A percentile compares a stretch with the other conserved stretches of the same genome.
Evolutionary conservation across 1,140 invertebrate species (phyloP).

Genomic region (Ceratina calcarata): DNA sequence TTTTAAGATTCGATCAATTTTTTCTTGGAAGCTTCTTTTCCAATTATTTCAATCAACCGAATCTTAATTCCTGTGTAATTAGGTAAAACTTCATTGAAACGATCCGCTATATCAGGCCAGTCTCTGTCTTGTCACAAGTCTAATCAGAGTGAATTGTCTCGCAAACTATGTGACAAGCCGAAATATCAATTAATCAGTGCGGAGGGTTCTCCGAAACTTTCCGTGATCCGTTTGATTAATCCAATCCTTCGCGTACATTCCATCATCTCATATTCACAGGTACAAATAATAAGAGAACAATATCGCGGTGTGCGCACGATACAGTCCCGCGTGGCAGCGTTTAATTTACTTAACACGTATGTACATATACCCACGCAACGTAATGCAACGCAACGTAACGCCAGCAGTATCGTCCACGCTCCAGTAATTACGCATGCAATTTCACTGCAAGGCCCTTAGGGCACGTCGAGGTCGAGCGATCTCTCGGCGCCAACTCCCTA

Average conservation of each 20-base stretch:
- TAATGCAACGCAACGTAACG: constrained; percentile 20
- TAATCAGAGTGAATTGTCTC: too few relatives aligned
- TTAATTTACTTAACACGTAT: constrained; percentile 56
- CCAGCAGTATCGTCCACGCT: constrained; percentile 41
- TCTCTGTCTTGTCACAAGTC: too few relatives aligned
- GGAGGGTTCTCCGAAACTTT: not conserved
- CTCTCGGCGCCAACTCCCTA: constrained; percentile 34
- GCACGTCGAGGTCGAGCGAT: constrained; percentile 56
- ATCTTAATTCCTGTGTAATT: too few relatives aligned
- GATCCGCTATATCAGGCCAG: too few relatives aligned
- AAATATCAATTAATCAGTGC: constrained; percentile 9
- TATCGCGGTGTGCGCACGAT: constrained; percentile 6
- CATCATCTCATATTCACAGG: not conserved
- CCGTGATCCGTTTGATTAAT: not conserved
- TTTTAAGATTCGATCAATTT: too few relatives aligned
- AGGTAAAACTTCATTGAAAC: too few relatives aligned
- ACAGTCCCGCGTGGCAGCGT: constrained; percentile 20
- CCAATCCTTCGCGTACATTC: not conserved
- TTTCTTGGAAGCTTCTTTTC: too few relatives aligned
- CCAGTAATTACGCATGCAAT: constrained; percentile 58
- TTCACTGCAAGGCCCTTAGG: constrained; percentile 52
- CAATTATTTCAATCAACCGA: too few relatives aligned
- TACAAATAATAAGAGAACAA: constrained; percentile 35
- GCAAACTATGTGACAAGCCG: not conserved
- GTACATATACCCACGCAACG: too few relatives aligned